Base-by-base conservation (phyloP, 1,140 invertebrate species). In the Whitmania pigra region DNA sequence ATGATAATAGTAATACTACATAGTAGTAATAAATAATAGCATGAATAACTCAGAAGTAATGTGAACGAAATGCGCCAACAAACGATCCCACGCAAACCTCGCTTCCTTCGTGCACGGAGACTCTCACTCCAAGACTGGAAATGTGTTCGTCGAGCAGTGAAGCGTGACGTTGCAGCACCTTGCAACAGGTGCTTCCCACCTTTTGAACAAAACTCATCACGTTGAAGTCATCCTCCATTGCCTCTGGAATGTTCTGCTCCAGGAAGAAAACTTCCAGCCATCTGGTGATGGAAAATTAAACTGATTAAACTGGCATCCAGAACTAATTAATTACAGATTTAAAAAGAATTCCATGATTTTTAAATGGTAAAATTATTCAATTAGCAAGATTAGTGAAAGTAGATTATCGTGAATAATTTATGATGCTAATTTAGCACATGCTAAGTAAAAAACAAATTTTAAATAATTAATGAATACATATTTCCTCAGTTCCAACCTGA, bases 251-350 rank as follows among this genome's bases (percentile, higher is more conserved):
- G 22, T 63, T 63, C 22, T 63, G 2, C 57, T 63, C 57, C 11
- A 63, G 22, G 20, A 63, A 22, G 57, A 25, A 63, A 13, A 31
- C 57, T n/a, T 63, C 57, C 13, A 63, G 57, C 57, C 57, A 63
- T 31, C 57, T 63, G 57, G 29, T 63, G 57, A 63, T 13, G 57
- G 6, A 22, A 63, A 22, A 31, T 25, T 2, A 25, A 13, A 63
- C 22, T 13, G 20, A 13, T 11, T 25, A 13, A 63, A 63, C 7
- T 25, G 3, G 29, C 29, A 63, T 31, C 20, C 22, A 57, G 9
- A n/a, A 57, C 25, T 63, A 22, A 63, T 25, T 22, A 18, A 25
- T 15, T 25, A 18, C 6, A 17, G 11, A 25, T 7, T 63, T 63
- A 13, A 22, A 57, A 57, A n/a, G 25, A 25, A 25, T 25, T 25